Evolutionary conservation across 2,113 vertebrate species (phyloP).

Genomic region (Benitochromis conjunctus): DNA sequence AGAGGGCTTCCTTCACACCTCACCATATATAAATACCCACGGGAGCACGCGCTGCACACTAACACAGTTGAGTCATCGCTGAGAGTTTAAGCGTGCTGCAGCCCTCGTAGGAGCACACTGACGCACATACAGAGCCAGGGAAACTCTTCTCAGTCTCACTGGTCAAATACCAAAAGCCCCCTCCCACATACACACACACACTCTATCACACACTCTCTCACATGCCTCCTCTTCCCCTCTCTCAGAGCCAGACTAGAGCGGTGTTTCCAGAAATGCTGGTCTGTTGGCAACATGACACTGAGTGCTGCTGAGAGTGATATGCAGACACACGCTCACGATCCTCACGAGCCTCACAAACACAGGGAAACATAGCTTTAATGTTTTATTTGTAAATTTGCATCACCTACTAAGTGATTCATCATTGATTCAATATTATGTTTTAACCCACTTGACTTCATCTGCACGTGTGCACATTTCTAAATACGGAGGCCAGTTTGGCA

Average conservation of each 20-base stretch:
- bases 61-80: constrained; percentile 45
- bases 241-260: constrained; percentile 29
- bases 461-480: background rate
- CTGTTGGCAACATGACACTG: constrained; percentile 45
- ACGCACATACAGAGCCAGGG: constrained; percentile 20
- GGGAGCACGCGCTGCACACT: background rate
- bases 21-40: constrained; percentile 42
- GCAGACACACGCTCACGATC: background rate
- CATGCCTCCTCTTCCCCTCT: constrained; percentile 46
- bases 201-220: background rate
- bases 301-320: constrained; percentile 34
- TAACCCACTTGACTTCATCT: background rate
- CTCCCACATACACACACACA: background rate
- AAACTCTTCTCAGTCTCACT: constrained; percentile 54
- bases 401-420: background rate
- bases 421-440: background rate
- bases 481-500: background rate
- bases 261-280: constrained; percentile 48
- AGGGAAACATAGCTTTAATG: background rate
- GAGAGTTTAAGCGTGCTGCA: constrained; percentile 8
- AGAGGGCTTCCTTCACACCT: constrained; percentile 49
- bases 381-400: background rate
- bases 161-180: constrained; percentile 34
- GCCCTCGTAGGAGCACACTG: constrained; percentile 7
- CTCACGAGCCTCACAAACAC: background rate